Base-by-base conservation (phyloP, 2,888 invertebrate species). In the Tetragonula carbonaria region DNA sequence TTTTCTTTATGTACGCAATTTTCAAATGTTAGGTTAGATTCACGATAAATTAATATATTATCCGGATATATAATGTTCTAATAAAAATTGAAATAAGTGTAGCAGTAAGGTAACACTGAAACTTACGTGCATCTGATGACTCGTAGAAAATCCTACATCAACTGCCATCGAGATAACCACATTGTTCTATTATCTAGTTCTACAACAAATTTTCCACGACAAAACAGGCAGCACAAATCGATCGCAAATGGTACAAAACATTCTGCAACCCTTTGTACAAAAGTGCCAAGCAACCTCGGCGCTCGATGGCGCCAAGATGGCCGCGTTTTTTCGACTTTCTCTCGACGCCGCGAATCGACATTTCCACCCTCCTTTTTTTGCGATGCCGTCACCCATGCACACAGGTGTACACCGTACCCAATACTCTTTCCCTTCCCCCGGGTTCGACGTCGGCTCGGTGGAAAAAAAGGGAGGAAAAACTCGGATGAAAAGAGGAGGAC, bases 381-480 rank as follows among this genome's bases (percentile, higher is more conserved):
- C 86, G 78, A 90, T 88, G 78, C 86, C 82, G 82, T 87, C 90
- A 76, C 66, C 79, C 79, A 78, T 84, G 80, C 89, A 79, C 88
- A 77, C 87, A 90, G 90, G 90, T 88, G 90, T 87, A 87, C 65
- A 63, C 67, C 68, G 78, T 82, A 84, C 78, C 74, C 90, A 90
- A 91, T 92, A 92, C 90, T 90, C 91, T 91, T 55, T 38, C 71
- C n/a, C 85, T 76, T 82, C 88, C 87, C 80, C 70, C 55, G 75
- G 76, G 45, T 77, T 84, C 81, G 72, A 75, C 67, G 71, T 79
- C 67, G 77, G 81, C 73, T 74, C 11, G 78, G 68, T 8, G 51
- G 45, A 57, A 70, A 55, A 28, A 33, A 51, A 55, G 73, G 57
- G 81, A 65, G 82, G 23, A 45, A 71, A 81, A 66, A 65, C 68